Evolutionary conservation across 1,140 invertebrate species (phyloP), one percentile per base, ranked within the genome.

Genomic region (Bactericera cockerelli): DNA sequence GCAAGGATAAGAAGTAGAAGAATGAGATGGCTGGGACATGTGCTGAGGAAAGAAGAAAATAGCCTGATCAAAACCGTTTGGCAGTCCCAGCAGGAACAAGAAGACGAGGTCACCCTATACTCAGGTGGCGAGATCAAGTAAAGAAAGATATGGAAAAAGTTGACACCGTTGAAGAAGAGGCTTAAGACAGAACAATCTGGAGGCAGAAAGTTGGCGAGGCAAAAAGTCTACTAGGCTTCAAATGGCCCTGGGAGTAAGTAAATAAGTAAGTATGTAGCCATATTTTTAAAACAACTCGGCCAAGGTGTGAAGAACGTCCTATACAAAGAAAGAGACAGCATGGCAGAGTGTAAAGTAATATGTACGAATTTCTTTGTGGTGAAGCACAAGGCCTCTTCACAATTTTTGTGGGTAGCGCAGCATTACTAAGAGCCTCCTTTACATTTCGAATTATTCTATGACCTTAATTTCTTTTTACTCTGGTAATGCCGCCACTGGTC

Each of bases 231-330:
- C 56, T 59, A 67, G 69, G 71, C 76, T 87, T 89, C 92, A 74
- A 95, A 97, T 77, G 97, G 98, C n/a, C 93, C 79, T 63, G 93
- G 76, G 63, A 99, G 94, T 66, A 97, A 99, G 75, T 98, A 95
- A 69, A 93, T 84, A 1, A 95, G 93, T 77, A 99, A 94, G 3
- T 81, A 83, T 55, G 89, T 82, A 93, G 94, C 99, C 8, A 98
- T 72, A 65, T 98, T 90, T 69, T 98, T 90, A 75, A 99, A 96
- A 56, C 86, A 78, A 56, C 90, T 84, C 21, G 87, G 92, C n/a
- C n/a, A n/a, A n/a, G n/a, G n/a, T n/a, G n/a, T n/a, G n/a, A n/a
- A n/a, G n/a, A n/a, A n/a, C n/a, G n/a, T n/a, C n/a, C n/a, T n/a
- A n/a, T n/a, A n/a, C n/a, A n/a, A n/a, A n/a, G n/a, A n/a, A n/a